phyloP scores from a whole-genome alignment of 2,888 invertebrate species.

The Aspidiotus destructor region DNA sequence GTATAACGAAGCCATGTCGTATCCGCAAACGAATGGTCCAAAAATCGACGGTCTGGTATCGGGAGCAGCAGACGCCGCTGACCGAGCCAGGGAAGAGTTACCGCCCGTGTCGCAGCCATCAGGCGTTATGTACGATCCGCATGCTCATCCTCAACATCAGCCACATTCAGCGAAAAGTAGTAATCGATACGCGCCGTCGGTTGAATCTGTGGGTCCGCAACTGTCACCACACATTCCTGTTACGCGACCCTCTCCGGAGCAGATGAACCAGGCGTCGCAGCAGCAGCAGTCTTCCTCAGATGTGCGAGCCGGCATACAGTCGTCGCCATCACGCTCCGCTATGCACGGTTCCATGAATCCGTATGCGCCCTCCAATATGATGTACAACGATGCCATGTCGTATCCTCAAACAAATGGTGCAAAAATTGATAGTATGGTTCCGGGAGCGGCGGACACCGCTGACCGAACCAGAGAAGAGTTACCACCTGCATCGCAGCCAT shows the following conservation, averaged over 20 bases:
- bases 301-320: slow-evolving; percentile 38
- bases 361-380: slow-evolving; percentile 13
- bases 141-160: slow-evolving; percentile 31
- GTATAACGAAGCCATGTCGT: slow-evolving; percentile 35
- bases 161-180: slow-evolving; percentile 22
- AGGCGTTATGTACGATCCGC: slow-evolving; percentile 34
- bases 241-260: slow-evolving; percentile 32
- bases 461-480: slow-evolving; percentile 34
- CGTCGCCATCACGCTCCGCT: slow-evolving; percentile 41
- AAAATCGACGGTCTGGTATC: slow-evolving; percentile 44
- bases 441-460: slow-evolving; percentile 37
- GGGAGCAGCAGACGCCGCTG: slow-evolving; percentile 37
- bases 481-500: slow-evolving; percentile 28
- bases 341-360: slow-evolving; percentile 34
- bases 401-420: slow-evolving; percentile 42
- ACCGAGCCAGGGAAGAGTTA: slow-evolving; percentile 34
- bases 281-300: slow-evolving; percentile 20
- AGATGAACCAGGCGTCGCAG: slow-evolving; percentile 23
- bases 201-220: slow-evolving; percentile 18
- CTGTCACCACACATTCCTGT: slow-evolving; percentile 35
- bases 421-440: slow-evolving; percentile 44
- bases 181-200: slow-evolving; percentile 18
- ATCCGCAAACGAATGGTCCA: slow-evolving; percentile 42
- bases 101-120: slow-evolving; percentile 29
- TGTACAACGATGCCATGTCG: slow-evolving; percentile 35